These are phyloP conservation scores for Chamaea fasciata DNA, from an alignment of 2,113 vertebrate species.

Conservation along the genomic window DNA sequence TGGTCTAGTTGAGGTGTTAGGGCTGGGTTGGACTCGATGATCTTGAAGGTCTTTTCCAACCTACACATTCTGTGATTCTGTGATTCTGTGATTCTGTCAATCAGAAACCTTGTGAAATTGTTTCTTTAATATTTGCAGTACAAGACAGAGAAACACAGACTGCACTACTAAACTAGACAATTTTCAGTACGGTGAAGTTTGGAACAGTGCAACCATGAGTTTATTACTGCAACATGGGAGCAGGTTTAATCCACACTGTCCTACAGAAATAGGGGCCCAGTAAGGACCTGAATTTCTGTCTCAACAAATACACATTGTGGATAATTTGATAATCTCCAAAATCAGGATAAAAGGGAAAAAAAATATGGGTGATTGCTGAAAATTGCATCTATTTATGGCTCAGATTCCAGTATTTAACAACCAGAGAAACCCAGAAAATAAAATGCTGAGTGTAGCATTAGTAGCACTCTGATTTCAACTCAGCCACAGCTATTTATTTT, in stretches of 20 bases:
- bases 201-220: not conserved
- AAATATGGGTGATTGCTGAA: not conserved
- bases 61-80: too few species aligned
- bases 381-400: not conserved
- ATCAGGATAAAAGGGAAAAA: not conserved
- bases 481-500: not conserved
- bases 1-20: too few species aligned
- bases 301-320: not conserved
- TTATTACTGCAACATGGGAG: not conserved
- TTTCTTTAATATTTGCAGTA: not conserved
- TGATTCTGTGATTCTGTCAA: not conserved
- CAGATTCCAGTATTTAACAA: not conserved
- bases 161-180: not conserved
- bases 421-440: not conserved
- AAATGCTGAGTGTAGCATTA: not conserved
- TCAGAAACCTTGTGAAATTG: not conserved
- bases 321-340: not conserved
- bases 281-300: not conserved
- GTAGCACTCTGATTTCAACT: not conserved
- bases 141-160: not conserved
- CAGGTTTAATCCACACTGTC: not conserved
- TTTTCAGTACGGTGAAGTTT: not conserved
- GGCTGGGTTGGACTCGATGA: too few species aligned
- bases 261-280: not conserved
- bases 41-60: too few species aligned